Evolutionary conservation across 1,140 invertebrate species (phyloP), one percentile per base, ranked within the genome.

Genomic region (Helicorthomorpha holstii): DNA sequence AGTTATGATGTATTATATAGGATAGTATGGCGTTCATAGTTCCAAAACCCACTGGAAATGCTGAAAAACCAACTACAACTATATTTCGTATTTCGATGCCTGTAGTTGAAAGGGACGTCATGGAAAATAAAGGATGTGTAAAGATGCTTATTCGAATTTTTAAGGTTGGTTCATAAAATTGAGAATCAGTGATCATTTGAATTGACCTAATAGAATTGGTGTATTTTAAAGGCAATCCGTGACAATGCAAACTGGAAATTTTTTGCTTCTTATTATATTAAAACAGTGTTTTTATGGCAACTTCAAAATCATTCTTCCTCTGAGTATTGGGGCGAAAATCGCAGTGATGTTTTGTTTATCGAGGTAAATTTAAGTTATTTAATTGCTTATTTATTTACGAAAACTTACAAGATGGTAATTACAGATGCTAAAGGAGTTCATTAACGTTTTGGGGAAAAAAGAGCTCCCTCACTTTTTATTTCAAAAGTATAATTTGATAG

Each of bases 111-210:
- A 48, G 23, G 23, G 3, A 25, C 23, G 12, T 48, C 4, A 10
- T 48, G 3, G 12, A 16, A 3, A 48, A 16, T 27, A 27, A 23
- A 7, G 21, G 19, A 27, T 48, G 21, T 22, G 4, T 48, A 27
- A 48, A 48, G 25, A 48, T n/a, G 16, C 22, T 48, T 34, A 34
- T 34, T 46, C 53, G 59, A 58, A 56, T n/a, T n/a, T 48, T 25
- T 34, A 48, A 23, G 16, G 24, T 51, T 46, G 10, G 48, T n/a
- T 34, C 29, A 34, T 34, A 34, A 34, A 34, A 7, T 7, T 34
- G 7, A 7, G 29, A 7, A 7, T 34, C 29, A 34, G 7, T 7
- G 7, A 16, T 16, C 7, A 7, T 34, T 34, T 34, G 16, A 7
- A 16, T 34, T 34, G 16, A 34, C 16, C 7, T 16, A 7, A 7